Evolutionary conservation across 2,797 vertebrate genomes (phyloP).

Genomic region (Tokudaia tokunoshimensis): DNA sequence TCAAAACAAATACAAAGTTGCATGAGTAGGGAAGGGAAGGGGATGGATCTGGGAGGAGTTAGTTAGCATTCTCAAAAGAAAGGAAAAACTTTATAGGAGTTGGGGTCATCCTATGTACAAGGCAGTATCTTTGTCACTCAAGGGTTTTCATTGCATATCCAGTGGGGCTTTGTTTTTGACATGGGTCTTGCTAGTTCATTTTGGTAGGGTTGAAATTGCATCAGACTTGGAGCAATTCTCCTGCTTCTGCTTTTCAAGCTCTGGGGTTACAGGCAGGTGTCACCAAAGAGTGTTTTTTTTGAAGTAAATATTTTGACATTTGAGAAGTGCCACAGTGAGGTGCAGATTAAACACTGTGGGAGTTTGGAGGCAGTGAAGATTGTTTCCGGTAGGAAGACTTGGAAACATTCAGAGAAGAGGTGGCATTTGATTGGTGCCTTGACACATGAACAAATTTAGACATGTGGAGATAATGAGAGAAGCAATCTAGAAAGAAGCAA

Average conservation of each 20-base stretch:
- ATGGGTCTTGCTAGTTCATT: neutral
- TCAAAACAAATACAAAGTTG: neutral
- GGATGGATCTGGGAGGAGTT: neutral
- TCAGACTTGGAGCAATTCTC: neutral
- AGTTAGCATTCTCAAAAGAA: neutral
- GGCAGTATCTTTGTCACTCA: neutral
- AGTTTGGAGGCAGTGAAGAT: neutral
- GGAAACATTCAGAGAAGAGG: slow-evolving; percentile 9
- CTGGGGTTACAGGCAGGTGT: neutral
- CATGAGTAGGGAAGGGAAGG: neutral
- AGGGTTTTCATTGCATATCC: neutral
- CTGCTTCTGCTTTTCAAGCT: neutral
- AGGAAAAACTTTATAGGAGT: neutral
- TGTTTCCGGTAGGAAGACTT: neutral
- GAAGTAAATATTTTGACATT: slow-evolving; percentile 20
- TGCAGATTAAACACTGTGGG: neutral
- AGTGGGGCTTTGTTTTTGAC: neutral
- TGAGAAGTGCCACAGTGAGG: neutral
- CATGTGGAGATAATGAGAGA: neutral
- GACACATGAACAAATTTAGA: neutral
- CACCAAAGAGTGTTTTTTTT: slow-evolving; percentile 8
- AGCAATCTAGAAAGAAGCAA: neutral
- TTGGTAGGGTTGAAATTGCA: neutral
- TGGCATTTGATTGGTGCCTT: neutral
- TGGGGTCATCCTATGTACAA: neutral